phyloP scores from a whole-genome alignment of 2,888 invertebrate genomes.

The Nemotelus pantherinus region DNA sequence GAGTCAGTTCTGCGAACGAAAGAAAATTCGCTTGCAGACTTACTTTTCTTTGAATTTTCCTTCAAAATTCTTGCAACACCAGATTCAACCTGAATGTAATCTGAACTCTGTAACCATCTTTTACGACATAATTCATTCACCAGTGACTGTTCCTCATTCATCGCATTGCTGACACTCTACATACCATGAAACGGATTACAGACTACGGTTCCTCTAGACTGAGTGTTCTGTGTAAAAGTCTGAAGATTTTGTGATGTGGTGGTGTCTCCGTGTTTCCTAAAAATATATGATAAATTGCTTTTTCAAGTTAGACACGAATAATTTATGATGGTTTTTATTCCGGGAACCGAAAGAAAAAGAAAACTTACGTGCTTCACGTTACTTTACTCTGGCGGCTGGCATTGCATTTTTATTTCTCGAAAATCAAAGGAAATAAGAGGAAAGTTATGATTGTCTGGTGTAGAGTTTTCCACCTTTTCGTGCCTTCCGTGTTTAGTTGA shows the following conservation, averaged over 20 bases:
- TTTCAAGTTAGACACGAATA: neutral
- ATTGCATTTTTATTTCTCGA: neutral
- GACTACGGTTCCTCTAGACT: too few relatives aligned
- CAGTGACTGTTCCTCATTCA: too few relatives aligned
- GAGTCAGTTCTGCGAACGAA: too few relatives aligned
- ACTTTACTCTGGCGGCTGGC: neutral
- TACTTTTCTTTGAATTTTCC: too few relatives aligned
- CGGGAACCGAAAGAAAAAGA: neutral
- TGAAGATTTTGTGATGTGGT: neutral
- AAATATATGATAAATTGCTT: constrained; percentile 29
- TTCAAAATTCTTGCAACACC: too few relatives aligned
- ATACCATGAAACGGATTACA: too few relatives aligned
- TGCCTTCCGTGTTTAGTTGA: neutral
- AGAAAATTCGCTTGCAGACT: too few relatives aligned
- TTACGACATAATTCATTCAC: too few relatives aligned
- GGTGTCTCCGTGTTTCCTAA: constrained; percentile 17
- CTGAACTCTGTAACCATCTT: too few relatives aligned
- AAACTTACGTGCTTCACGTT: constrained; percentile 6
- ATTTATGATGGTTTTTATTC: constrained; percentile 12
- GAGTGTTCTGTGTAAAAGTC: too few relatives aligned
- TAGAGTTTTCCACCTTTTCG: constrained; percentile 3
- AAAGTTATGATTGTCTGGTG: neutral
- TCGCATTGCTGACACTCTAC: too few relatives aligned
- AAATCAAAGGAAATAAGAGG: neutral
- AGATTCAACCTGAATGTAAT: too few relatives aligned